phyloP scores from a whole-genome alignment of 2,113 vertebrate species.

The Toxotes chatareus region DNA sequence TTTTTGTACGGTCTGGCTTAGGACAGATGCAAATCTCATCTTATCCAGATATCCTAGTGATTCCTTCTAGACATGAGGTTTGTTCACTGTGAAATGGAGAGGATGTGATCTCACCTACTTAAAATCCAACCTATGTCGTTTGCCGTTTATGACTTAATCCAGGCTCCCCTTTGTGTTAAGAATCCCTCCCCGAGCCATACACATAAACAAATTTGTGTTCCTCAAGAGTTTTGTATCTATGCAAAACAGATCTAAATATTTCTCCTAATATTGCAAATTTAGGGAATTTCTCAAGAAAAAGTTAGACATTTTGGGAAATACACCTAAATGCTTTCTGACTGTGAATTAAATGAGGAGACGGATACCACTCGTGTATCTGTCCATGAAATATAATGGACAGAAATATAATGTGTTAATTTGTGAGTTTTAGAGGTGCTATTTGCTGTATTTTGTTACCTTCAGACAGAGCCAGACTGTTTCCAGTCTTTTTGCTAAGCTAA shows the following conservation, averaged over 20 bases:
- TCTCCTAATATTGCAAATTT: constrained; percentile 2
- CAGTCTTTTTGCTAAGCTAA: too few relatives aligned
- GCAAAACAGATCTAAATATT: not conserved
- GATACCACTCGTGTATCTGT: too few relatives aligned
- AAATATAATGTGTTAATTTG: not conserved
- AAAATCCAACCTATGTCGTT: constrained; percentile 88
- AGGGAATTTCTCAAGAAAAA: not conserved
- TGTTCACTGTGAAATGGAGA: constrained; percentile 82
- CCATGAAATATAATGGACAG: too few relatives aligned
- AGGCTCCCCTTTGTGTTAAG: constrained; percentile 79
- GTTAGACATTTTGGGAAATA: not conserved
- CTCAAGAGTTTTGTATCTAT: not conserved
- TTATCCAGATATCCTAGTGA: constrained; percentile 52
- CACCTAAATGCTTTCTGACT: not conserved
- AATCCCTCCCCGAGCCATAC: constrained; percentile 31
- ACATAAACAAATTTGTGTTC: not conserved
- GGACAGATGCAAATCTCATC: constrained; percentile 42
- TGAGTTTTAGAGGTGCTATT: not conserved
- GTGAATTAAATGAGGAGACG: not conserved
- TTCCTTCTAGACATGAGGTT: constrained; percentile 74
- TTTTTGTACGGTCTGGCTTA: constrained; percentile 25
- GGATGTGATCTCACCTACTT: constrained; percentile 91
- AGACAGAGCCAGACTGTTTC: not conserved
- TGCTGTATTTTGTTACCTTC: not conserved
- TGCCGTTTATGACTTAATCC: constrained; percentile 82